phyloP scores from a whole-genome alignment of 2,113 vertebrate species.

The Bufo gargarizans region DNA sequence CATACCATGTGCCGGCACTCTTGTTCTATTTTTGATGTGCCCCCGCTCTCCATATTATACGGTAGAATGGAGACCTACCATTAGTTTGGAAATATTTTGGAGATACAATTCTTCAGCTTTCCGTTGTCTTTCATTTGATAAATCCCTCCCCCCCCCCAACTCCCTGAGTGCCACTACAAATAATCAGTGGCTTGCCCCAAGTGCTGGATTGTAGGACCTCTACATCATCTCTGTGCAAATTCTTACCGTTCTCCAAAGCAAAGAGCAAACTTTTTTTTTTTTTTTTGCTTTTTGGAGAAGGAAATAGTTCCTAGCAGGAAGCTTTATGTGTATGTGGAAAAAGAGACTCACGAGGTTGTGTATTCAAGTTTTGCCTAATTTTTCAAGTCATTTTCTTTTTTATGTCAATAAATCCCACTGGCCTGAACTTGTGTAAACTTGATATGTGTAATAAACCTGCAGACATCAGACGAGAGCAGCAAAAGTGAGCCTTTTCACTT shows the following conservation, averaged over 20 bases:
- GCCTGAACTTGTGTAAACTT: constrained; percentile 28
- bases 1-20: too few species aligned
- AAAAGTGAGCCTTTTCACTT: neutral
- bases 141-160: neutral
- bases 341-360: neutral
- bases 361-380: neutral
- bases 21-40: too few species aligned
- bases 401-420: constrained; percentile 46
- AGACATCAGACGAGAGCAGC: constrained; percentile 11
- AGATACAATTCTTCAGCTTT: too few species aligned
- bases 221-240: neutral
- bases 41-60: too few species aligned
- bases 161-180: neutral
- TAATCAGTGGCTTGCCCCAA: too few species aligned
- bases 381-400: constrained; percentile 28
- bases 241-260: neutral
- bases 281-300: constrained; percentile 3
- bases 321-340: constrained; percentile 18
- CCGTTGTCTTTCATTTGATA: too few species aligned
- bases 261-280: neutral
- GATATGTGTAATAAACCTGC: constrained; percentile 40
- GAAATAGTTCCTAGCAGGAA: neutral
- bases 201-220: neutral
- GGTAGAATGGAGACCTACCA: too few species aligned
- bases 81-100: too few species aligned